Evolutionary conservation across 2,888 invertebrate genomes (phyloP), one percentile per base, ranked within the genome.

Genomic region (Rhingia campestris): DNA sequence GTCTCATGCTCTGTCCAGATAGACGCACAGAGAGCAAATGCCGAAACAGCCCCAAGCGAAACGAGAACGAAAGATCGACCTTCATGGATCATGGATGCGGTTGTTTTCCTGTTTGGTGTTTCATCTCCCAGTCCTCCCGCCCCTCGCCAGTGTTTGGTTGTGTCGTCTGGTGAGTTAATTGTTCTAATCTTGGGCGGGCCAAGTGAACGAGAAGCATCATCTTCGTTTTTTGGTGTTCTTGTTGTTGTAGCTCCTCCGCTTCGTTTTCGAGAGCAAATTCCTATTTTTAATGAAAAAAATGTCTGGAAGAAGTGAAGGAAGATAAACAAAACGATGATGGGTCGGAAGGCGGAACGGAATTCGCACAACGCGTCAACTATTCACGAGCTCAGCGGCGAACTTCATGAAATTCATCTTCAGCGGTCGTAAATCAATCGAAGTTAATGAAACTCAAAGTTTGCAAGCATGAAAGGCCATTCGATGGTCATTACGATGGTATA

Each of bases 131-230:
- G 6, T 37, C 22, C 45, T 12, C n/a, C 47, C 10, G 22, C 10
- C 30, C 49, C 9, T 49, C 49, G 10, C 10, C 56, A 56, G 6
- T 32, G 7, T 45, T 22, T 14, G 33, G 33, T 59, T 53, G 74
- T 84, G 84, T 84, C 80, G 80, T 84, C 84, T 80, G 84, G 70
- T 54, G 70, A 84, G 84, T 84, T 84, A 84, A 84, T 84, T 84
- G 80, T 84, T 84, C 84, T 84, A 84, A 84, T 84, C 84, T 84
- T 84, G 84, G 84, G 80, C 74, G 84, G 84, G 80, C 84, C 69
- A 70, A 59, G 74, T 80, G 74, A 84, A 80, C 84, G 63, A 73
- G 72, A 56, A 56, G 67, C 43, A 81, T 45, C 47, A 43, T 54
- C 39, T 35, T 22, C 22, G n/a, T 45, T 12, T 22, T 32, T 45